Evolutionary conservation across 2,797 vertebrate species (phyloP).

Genomic region (Cyclura pinguis): DNA sequence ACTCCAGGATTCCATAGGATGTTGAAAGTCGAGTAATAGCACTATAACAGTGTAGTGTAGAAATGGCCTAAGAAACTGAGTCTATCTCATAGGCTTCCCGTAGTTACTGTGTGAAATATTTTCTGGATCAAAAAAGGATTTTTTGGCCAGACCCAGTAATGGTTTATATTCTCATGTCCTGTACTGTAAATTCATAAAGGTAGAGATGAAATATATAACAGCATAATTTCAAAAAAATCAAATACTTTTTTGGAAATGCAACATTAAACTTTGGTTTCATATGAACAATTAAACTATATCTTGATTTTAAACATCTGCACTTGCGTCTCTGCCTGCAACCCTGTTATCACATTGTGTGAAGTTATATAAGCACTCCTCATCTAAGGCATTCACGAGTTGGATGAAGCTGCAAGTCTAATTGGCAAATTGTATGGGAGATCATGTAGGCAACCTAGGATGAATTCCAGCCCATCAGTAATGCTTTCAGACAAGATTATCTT

Average conservation of each 20-base stretch:
- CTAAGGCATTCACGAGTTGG: neutral
- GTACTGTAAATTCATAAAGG: neutral
- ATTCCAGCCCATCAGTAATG: neutral
- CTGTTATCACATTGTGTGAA: neutral
- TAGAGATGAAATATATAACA: neutral
- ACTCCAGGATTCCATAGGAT: no score
- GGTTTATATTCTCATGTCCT: neutral
- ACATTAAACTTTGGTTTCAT: neutral
- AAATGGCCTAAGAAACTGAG: no score
- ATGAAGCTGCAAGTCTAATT: slow-evolving; percentile 2
- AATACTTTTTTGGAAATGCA: neutral
- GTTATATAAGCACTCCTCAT: neutral
- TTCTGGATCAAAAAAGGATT: neutral
- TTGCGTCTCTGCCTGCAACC: neutral
- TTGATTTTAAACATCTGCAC: neutral
- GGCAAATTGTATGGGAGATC: neutral
- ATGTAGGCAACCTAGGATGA: neutral
- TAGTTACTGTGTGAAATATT: neutral
- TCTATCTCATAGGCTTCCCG: neutral
- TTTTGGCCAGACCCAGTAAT: neutral
- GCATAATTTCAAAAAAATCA: neutral
- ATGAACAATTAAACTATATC: slow-evolving; percentile 19
- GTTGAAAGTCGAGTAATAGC: no score
- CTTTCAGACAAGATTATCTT: slow-evolving; percentile 24
- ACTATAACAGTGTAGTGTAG: no score